A percentile compares a stretch with the other conserved stretches of the same genome.
These are phyloP conservation scores for Chrysomallon squamiferum DNA, from an alignment of 1,140 invertebrate species.

Conservation along the genomic window DNA sequence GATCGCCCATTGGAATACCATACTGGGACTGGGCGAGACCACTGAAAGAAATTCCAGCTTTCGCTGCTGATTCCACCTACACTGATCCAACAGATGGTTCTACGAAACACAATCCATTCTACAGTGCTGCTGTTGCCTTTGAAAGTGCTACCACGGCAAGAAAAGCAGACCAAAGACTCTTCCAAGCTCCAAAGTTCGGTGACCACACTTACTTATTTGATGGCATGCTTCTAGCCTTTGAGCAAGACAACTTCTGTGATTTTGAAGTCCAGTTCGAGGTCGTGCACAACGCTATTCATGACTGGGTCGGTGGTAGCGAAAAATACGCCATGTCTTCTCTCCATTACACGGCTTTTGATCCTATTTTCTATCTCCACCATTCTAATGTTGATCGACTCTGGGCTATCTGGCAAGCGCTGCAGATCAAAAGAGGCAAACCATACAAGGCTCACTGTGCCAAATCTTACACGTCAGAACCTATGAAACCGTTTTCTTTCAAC, in stretches of 20 bases:
- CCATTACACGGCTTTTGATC: slow-evolving; percentile 30
- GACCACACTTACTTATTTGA: slow-evolving; percentile 28
- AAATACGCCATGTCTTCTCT: slow-evolving; percentile 20
- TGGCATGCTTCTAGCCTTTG: slow-evolving; percentile 27
- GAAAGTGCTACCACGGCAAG: not conserved
- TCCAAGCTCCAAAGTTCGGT: slow-evolving; percentile 12
- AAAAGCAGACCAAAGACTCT: not conserved
- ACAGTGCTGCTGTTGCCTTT: slow-evolving; percentile 21
- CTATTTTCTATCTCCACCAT: slow-evolving; percentile 25
- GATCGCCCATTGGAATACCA: slow-evolving; percentile 24
- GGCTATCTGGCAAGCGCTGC: slow-evolving; percentile 30
- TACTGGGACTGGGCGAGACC: slow-evolving; percentile 37
- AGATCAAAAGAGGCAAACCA: slow-evolving; percentile 17
- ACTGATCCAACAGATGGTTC: slow-evolving; percentile 10
- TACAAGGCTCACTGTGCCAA: slow-evolving; percentile 25
- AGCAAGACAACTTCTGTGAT: slow-evolving; percentile 33
- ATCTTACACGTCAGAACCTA: slow-evolving; percentile 6
- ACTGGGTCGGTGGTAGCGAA: slow-evolving; percentile 17
- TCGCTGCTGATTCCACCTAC: slow-evolving; percentile 15
- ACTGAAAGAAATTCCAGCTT: slow-evolving; percentile 12
- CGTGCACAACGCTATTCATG: slow-evolving; percentile 25
- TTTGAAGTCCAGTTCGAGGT: slow-evolving; percentile 36
- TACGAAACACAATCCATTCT: slow-evolving; percentile 22
- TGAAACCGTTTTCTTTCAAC: slow-evolving; percentile 29
- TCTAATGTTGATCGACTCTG: slow-evolving; percentile 25